Evolutionary conservation across 2,113 vertebrate genomes (phyloP).

Genomic region (Tenrec ecaudatus): DNA sequence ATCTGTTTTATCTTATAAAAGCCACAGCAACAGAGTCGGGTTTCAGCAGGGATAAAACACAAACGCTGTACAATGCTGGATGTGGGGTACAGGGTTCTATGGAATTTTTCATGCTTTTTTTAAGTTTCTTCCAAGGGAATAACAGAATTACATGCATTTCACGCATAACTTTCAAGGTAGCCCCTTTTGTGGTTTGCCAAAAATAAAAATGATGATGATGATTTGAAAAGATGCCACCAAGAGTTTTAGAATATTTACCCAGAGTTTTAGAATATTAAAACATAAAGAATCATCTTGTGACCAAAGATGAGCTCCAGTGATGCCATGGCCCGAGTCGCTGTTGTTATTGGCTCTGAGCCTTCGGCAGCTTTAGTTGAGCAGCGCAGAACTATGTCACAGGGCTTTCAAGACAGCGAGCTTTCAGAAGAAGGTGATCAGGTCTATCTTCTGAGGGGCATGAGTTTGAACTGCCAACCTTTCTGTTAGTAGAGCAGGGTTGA

Average conservation of each 20-base stretch:
- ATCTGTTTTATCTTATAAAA: no score
- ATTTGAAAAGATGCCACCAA: neutral
- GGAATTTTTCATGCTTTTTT: neutral
- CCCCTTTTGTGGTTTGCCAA: neutral
- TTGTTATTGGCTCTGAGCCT: neutral
- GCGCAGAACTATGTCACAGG: neutral
- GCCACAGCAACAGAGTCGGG: no score
- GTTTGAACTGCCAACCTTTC: neutral
- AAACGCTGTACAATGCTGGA: no score
- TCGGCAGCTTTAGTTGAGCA: neutral
- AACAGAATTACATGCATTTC: conserved; percentile 4
- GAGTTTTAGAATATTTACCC: neutral
- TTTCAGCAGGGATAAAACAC: no score
- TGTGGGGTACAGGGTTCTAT: no score
- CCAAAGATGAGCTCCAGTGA: neutral
- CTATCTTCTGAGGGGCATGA: neutral
- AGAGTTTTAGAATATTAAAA: neutral
- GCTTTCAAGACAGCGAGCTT: neutral
- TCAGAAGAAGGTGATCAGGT: neutral
- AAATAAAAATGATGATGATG: neutral
- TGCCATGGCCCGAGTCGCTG: neutral
- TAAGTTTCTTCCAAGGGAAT: neutral
- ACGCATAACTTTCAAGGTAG: neutral
- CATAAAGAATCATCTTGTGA: neutral
- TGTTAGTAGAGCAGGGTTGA: neutral